Evolutionary conservation across 2,797 vertebrate genomes (phyloP).

Genomic region (Hybognathus amarus): DNA sequence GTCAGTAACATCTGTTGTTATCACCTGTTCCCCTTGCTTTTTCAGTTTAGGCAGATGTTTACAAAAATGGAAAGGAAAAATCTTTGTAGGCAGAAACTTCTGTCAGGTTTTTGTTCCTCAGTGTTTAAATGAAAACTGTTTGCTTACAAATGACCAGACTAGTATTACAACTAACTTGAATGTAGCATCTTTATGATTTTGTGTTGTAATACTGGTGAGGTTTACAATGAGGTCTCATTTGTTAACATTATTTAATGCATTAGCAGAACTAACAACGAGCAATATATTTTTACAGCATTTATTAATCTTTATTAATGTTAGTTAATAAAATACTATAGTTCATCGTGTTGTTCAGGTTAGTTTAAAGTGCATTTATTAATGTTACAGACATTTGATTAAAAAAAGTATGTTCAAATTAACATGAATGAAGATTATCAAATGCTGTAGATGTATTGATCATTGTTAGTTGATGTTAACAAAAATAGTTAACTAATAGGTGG

Average conservation of each 20-base stretch:
- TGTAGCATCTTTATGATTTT: neutral
- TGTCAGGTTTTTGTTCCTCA: neutral
- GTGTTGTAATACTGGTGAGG: neutral
- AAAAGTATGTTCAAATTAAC: neutral
- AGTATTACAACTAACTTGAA: neutral
- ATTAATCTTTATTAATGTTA: neutral
- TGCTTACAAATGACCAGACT: neutral
- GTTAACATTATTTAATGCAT: neutral
- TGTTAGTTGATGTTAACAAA: neutral
- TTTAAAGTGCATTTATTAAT: neutral
- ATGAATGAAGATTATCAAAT: neutral
- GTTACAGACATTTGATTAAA: neutral
- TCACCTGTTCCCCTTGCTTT: neutral
- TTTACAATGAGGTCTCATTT: neutral
- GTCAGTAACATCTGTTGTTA: neutral
- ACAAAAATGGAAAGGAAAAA: neutral
- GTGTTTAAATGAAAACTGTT: neutral
- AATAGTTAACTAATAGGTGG: neutral
- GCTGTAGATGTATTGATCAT: neutral
- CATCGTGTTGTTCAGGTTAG: neutral
- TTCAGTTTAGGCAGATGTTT: neutral
- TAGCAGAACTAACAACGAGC: neutral
- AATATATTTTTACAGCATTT: neutral
- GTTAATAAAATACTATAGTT: neutral
- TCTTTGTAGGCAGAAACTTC: neutral